phyloP scores from a whole-genome alignment of 1,140 invertebrate genomes.

The Mylabris phalerata region DNA sequence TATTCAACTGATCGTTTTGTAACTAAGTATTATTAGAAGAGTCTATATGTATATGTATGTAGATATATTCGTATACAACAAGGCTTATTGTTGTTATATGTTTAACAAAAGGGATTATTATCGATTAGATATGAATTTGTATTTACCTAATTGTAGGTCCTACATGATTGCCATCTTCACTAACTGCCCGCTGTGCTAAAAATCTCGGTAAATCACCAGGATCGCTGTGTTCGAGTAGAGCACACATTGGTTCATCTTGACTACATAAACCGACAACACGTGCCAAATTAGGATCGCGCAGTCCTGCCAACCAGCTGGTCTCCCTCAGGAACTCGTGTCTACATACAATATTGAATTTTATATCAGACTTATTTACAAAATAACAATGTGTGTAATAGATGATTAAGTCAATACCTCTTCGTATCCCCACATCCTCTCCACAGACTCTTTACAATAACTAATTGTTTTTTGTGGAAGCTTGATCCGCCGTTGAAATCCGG shows the following conservation, averaged over 20 bases:
- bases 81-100: no score
- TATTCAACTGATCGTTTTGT: no score
- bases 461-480: slow-evolving; percentile 54
- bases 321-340: slow-evolving; percentile 82
- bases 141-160: slow-evolving; percentile 36
- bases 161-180: slow-evolving; percentile 34
- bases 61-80: no score
- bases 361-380: background rate
- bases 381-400: background rate
- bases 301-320: slow-evolving; percentile 70
- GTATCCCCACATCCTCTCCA: slow-evolving; percentile 61
- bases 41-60: no score
- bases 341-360: slow-evolving; percentile 18
- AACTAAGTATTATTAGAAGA: no score
- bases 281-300: slow-evolving; percentile 78
- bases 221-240: slow-evolving; percentile 80
- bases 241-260: slow-evolving; percentile 74
- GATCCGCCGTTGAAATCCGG: slow-evolving; percentile 54
- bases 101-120: no score
- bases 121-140: no score
- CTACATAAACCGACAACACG: slow-evolving; percentile 73
- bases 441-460: slow-evolving; percentile 68
- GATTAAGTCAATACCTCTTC: slow-evolving; percentile 47
- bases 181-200: slow-evolving; percentile 45
- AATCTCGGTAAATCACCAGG: slow-evolving; percentile 77